A percentile compares a stretch with the other conserved stretches of the same genome.
Evolutionary conservation across 2,888 invertebrate species (phyloP).

Genomic region (Meloe dianella): DNA sequence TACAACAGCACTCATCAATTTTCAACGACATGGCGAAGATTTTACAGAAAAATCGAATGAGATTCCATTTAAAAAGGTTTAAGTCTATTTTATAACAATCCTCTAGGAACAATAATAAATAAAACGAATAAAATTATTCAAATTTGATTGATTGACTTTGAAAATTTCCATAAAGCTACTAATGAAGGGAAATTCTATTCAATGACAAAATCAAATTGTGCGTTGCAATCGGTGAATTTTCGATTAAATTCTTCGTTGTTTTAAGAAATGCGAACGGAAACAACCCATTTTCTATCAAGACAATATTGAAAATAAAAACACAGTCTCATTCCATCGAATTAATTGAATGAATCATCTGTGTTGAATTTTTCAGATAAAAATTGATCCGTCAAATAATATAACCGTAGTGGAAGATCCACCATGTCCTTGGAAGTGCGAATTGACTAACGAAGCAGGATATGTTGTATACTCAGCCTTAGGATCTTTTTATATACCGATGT

Average conservation of each 20-base stretch:
- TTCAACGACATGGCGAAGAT: not conserved
- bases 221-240: not conserved
- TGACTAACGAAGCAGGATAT: slow-evolving; percentile 93
- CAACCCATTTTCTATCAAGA: no score
- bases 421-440: slow-evolving; percentile 86
- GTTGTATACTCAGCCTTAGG: slow-evolving; percentile 96
- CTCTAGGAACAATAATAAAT: not conserved
- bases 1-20: not conserved
- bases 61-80: not conserved
- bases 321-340: not conserved
- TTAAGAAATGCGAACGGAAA: no score
- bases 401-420: slow-evolving; percentile 62
- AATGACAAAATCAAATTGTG: not conserved
- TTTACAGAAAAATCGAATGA: not conserved
- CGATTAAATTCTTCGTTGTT: no score
- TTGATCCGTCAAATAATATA: slow-evolving; percentile 44
- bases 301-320: no score
- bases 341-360: slow-evolving; percentile 13
- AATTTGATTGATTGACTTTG: not conserved
- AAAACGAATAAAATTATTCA: not conserved
- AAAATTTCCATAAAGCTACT: not conserved
- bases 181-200: not conserved
- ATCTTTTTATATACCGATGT: slow-evolving; percentile 98
- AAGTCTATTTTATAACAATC: not conserved
- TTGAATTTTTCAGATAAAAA: slow-evolving; percentile 42